Percentiles rank a stretch among this genome's conserved stretches.
phyloP scores from a whole-genome alignment of 2,113 vertebrate species.

The Nettapus auritus region DNA sequence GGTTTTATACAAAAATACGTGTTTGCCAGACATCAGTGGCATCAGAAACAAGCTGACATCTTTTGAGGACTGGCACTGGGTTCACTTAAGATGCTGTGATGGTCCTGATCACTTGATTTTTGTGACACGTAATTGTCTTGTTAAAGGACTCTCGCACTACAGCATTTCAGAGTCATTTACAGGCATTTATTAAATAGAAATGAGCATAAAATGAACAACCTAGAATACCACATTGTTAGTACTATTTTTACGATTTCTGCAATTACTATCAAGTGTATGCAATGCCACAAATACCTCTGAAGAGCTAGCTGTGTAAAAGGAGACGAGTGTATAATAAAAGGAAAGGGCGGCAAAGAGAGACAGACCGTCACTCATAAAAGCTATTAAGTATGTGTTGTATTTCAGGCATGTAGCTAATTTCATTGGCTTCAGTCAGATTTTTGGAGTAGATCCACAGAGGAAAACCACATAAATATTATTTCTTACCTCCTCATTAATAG shows the following conservation, averaged over 20 bases:
- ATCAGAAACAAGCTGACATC: slow-evolving; percentile 66
- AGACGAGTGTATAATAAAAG: background rate
- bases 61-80: slow-evolving; percentile 34
- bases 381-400: background rate
- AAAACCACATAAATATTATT: background rate
- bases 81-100: slow-evolving; percentile 44
- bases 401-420: background rate
- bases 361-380: background rate
- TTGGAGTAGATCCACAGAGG: background rate
- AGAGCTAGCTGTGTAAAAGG: background rate
- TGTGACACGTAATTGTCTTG: slow-evolving; percentile 19
- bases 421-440: background rate
- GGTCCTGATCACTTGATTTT: slow-evolving; percentile 35
- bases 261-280: background rate
- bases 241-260: background rate
- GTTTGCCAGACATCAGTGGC: slow-evolving; percentile 49
- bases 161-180: slow-evolving; percentile 14
- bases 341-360: background rate
- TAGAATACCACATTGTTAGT: slow-evolving; percentile 13
- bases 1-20: background rate
- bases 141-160: slow-evolving; percentile 58
- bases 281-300: background rate
- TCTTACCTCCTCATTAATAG: background rate
- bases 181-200: slow-evolving; percentile 31
- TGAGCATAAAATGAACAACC: slow-evolving; percentile 12